A percentile compares a stretch with the other conserved stretches of the same genome.
phyloP scores from a whole-genome alignment of 1,140 invertebrate genomes.

The Meloidogyne hapla region DNA sequence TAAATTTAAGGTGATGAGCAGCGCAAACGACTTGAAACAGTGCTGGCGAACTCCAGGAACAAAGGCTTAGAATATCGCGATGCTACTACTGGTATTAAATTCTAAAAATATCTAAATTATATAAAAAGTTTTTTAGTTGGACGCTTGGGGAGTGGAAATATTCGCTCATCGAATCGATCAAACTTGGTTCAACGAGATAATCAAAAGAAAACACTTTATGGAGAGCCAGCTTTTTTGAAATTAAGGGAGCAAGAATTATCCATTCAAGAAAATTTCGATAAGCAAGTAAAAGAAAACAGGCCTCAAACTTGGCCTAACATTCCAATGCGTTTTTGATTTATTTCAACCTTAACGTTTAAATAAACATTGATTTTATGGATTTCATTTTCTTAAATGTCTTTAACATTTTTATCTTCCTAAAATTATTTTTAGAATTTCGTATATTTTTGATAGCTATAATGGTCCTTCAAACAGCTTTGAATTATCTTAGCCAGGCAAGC shows the following conservation, averaged over 20 bases:
- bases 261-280: neutral
- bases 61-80: conserved; percentile 8
- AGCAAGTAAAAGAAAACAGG: neutral
- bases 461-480: conserved; percentile 41
- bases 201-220: neutral
- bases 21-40: neutral
- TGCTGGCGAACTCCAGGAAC: neutral
- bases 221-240: neutral
- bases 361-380: neutral
- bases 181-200: neutral
- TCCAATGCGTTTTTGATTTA: conserved; percentile 17
- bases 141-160: neutral
- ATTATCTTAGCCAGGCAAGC: conserved; percentile 35
- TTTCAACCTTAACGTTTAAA: neutral
- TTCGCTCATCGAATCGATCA: neutral
- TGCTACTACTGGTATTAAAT: neutral
- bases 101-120: too few relatives aligned
- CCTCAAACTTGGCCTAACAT: conserved; percentile 16
- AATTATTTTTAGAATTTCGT: neutral
- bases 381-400: neutral
- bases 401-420: neutral
- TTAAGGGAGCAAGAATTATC: neutral
- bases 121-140: neutral
- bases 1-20: conserved; percentile 15
- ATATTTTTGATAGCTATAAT: neutral